Percentiles rank a stretch among this genome's conserved stretches.
Conservation (phyloP, 2,113 vertebrate genomes). For the Labrus mixtus region DNA sequence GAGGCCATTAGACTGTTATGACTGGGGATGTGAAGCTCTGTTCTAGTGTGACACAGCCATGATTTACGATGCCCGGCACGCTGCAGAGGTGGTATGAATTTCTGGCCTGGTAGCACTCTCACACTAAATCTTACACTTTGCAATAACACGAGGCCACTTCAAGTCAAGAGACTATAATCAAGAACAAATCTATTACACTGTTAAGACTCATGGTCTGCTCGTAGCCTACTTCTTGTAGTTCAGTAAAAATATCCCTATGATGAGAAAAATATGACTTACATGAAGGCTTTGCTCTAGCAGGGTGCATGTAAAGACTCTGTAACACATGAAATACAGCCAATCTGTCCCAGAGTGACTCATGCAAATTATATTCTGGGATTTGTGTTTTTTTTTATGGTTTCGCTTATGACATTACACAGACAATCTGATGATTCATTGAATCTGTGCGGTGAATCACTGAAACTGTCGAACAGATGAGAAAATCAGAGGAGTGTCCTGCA, state of each 20-base stretch:
- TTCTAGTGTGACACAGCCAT: slow-evolving; percentile 62
- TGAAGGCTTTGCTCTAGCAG: slow-evolving; percentile 41
- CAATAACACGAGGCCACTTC: slow-evolving; percentile 68
- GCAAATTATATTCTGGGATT: slow-evolving; percentile 47
- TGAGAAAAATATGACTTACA: slow-evolving; percentile 43
- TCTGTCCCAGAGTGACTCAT: slow-evolving; percentile 33
- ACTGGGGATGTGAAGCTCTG: slow-evolving; percentile 65
- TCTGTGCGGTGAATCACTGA: slow-evolving; percentile 26
- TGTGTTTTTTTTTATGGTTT: slow-evolving; percentile 60
- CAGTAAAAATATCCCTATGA: slow-evolving; percentile 46
- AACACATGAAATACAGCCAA: slow-evolving; percentile 28
- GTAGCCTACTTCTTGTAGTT: slow-evolving; percentile 28
- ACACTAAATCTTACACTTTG: slow-evolving; percentile 72
- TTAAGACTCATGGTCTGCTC: slow-evolving; percentile 54
- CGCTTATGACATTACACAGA: slow-evolving; percentile 38
- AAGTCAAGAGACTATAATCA: slow-evolving; percentile 67
- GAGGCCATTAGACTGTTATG: slow-evolving; percentile 78
- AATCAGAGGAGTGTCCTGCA: slow-evolving; percentile 54
- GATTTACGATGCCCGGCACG: slow-evolving; percentile 62
- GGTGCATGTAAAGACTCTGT: slow-evolving; percentile 7
- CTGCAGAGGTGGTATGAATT: slow-evolving; percentile 47
- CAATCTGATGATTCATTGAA: slow-evolving; percentile 41
- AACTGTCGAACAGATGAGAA: neutral
- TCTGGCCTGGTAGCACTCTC: slow-evolving; percentile 56
- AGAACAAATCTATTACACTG: slow-evolving; percentile 58